These are phyloP conservation scores for Dufourea novaeangliae DNA, from an alignment of 1,140 invertebrate species.

Conservation along the genomic window DNA sequence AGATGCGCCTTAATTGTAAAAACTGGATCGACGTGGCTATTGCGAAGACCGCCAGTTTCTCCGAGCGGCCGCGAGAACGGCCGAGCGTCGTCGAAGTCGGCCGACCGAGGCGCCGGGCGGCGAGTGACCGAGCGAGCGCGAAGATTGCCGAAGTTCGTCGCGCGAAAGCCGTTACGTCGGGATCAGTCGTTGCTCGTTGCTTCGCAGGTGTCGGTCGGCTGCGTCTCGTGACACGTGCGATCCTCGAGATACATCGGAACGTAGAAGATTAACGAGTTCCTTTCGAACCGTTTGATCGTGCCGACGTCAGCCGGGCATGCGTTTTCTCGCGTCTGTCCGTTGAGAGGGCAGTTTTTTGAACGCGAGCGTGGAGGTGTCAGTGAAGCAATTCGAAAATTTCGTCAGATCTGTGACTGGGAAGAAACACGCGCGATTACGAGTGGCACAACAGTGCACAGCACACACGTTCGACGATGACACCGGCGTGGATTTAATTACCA, in stretches of 20 bases:
- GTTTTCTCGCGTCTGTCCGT: not conserved
- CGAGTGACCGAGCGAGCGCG: conserved; percentile 33
- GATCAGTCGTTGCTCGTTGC: conserved; percentile 46
- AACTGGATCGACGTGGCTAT: not conserved
- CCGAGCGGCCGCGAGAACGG: not conserved
- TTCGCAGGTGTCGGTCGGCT: conserved; percentile 11
- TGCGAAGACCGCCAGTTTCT: not conserved
- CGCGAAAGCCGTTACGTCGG: conserved; percentile 64
- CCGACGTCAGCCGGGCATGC: not conserved
- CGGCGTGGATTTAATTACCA: conserved; percentile 31
- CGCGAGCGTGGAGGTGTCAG: conserved; percentile 7
- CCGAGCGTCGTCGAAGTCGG: conserved; percentile 28
- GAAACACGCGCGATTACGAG: too few species aligned
- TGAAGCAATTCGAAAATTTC: conserved; percentile 8
- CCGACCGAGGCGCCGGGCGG: conserved; percentile 20
- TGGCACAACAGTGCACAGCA: too few species aligned
- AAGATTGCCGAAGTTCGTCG: conserved; percentile 54
- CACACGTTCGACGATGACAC: conserved; percentile 28
- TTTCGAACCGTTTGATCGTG: too few species aligned
- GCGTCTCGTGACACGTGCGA: too few species aligned
- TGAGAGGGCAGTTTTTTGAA: not conserved
- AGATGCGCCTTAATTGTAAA: too few species aligned
- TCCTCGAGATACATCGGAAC: too few species aligned
- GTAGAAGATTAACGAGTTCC: not conserved
- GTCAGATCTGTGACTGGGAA: not conserved